A percentile compares a stretch with the other conserved stretches of the same genome.
phyloP scores from a whole-genome alignment of 2,888 invertebrate species.

The Zele albiditarsus region DNA sequence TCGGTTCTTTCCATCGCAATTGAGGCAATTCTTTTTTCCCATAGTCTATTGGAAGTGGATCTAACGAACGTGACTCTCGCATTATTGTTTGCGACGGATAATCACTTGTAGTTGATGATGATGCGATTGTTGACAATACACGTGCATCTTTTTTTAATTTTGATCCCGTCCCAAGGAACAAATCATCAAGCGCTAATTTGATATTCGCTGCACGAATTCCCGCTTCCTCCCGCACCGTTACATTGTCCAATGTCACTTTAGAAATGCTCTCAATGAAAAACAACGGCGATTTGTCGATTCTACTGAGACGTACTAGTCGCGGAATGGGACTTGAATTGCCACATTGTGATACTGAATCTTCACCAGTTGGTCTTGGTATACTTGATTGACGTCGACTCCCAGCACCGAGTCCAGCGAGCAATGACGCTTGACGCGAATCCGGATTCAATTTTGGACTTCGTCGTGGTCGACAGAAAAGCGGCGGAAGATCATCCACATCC shows the following conservation, averaged over 20 bases:
- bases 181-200: slow-evolving; percentile 66
- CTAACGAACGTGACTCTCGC: slow-evolving; percentile 79
- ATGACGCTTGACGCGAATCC: slow-evolving; percentile 86
- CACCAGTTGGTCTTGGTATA: slow-evolving; percentile 73
- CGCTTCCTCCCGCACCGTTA: slow-evolving; percentile 59
- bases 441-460: slow-evolving; percentile 84
- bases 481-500: slow-evolving; percentile 75
- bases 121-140: slow-evolving; percentile 80
- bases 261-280: slow-evolving; percentile 75
- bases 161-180: slow-evolving; percentile 59
- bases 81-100: slow-evolving; percentile 68
- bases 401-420: slow-evolving; percentile 78
- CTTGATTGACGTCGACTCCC: slow-evolving; percentile 80
- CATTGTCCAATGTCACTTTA: slow-evolving; percentile 73
- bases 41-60: slow-evolving; percentile 75
- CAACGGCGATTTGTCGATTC: slow-evolving; percentile 74
- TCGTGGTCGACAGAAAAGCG: slow-evolving; percentile 87
- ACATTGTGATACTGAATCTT: slow-evolving; percentile 71
- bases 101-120: slow-evolving; percentile 73
- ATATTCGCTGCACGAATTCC: slow-evolving; percentile 62
- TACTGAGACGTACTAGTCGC: slow-evolving; percentile 55
- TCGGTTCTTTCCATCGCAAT: slow-evolving; percentile 62
- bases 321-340: slow-evolving; percentile 75
- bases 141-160: slow-evolving; percentile 67
- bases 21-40: slow-evolving; percentile 63